A percentile compares a stretch with the other conserved stretches of the same genome.
These are phyloP conservation scores for Tenthredo amoena DNA, from an alignment of 2,888 invertebrate species.

Conservation along the genomic window DNA sequence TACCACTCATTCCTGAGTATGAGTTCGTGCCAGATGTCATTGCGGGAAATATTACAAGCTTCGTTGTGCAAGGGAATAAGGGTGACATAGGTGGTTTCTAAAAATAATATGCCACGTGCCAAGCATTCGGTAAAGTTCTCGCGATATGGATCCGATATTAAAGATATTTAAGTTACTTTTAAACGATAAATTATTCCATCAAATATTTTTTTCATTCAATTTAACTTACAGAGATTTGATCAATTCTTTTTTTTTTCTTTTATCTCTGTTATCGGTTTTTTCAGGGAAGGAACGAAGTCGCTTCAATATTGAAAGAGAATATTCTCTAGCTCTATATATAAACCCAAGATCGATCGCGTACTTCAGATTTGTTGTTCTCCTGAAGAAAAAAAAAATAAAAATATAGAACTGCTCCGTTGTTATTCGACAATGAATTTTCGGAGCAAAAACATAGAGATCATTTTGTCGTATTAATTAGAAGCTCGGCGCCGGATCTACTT, in stretches of 20 bases:
- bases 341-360: not conserved
- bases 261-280: not conserved
- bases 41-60: slow-evolving; percentile 29
- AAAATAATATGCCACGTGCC: slow-evolving; percentile 38
- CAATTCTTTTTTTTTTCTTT: not conserved
- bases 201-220: not conserved
- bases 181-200: not conserved
- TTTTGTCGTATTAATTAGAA: slow-evolving; percentile 40
- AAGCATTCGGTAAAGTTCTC: slow-evolving; percentile 28
- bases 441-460: slow-evolving; percentile 4
- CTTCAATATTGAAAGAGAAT: not conserved
- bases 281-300: not conserved
- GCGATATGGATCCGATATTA: not conserved
- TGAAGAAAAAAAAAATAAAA: not conserved
- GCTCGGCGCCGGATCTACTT: slow-evolving; percentile 10
- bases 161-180: not conserved
- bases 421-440: not conserved
- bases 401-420: not conserved
- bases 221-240: not conserved
- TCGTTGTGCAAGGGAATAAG: not conserved
- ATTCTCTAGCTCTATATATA: not conserved
- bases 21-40: slow-evolving; percentile 47
- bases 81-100: slow-evolving; percentile 16
- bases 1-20: slow-evolving; percentile 9
- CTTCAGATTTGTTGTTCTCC: not conserved